Conservation (phyloP, 2,888 invertebrate species). For the Aquatica leii region DNA sequence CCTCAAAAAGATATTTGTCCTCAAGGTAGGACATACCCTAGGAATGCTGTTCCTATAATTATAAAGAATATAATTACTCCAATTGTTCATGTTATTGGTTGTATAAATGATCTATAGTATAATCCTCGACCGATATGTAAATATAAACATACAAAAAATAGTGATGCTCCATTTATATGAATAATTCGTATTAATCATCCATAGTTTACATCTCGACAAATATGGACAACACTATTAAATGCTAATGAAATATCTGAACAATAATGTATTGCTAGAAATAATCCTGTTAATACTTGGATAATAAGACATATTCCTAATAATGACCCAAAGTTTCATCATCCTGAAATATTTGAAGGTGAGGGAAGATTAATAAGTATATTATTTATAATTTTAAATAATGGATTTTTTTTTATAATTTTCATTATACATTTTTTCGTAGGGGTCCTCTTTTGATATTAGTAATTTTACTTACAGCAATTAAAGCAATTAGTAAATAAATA, state of each 20-base stretch:
- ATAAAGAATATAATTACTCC: slow-evolving; percentile 73
- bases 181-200: slow-evolving; percentile 72
- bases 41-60: slow-evolving; percentile 76
- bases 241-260: slow-evolving; percentile 69
- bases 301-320: slow-evolving; percentile 69
- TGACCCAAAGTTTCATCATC: slow-evolving; percentile 76
- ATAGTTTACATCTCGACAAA: slow-evolving; percentile 74
- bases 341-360: slow-evolving; percentile 68
- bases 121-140: slow-evolving; percentile 73
- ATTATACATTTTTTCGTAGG: slow-evolving; percentile 63
- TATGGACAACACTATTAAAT: slow-evolving; percentile 73
- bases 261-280: slow-evolving; percentile 77
- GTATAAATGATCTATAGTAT: slow-evolving; percentile 62
- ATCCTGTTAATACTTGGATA: slow-evolving; percentile 72
- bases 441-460: slow-evolving; percentile 66
- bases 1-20: slow-evolving; percentile 86
- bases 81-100: slow-evolving; percentile 68
- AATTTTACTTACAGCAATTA: slow-evolving; percentile 69
- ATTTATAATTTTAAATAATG: slow-evolving; percentile 67
- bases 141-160: slow-evolving; percentile 77
- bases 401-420: slow-evolving; percentile 63
- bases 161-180: slow-evolving; percentile 76
- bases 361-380: slow-evolving; percentile 68
- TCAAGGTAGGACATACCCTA: slow-evolving; percentile 81
- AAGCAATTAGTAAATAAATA: slow-evolving; percentile 67